Evolutionary conservation across 2,888 invertebrate genomes (phyloP).

Genomic region (Andrena haemorrhoa): DNA sequence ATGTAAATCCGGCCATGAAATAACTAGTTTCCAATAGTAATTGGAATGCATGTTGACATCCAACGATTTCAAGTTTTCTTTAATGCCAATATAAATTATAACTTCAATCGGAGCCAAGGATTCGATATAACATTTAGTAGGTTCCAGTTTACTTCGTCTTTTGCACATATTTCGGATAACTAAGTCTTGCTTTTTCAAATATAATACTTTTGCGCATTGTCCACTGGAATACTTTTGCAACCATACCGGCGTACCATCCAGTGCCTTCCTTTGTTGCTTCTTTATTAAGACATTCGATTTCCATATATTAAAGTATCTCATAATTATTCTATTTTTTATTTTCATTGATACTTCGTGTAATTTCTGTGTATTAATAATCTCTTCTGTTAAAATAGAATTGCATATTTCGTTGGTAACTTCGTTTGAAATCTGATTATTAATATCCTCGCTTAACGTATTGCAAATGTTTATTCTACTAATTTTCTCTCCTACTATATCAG

Average conservation of each 20-base stretch:
- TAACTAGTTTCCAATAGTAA: slow-evolving; percentile 88
- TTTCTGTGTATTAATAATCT: slow-evolving; percentile 80
- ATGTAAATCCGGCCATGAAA: slow-evolving; percentile 86
- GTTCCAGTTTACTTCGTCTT: slow-evolving; percentile 21
- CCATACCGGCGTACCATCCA: slow-evolving; percentile 87
- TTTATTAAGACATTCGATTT: slow-evolving; percentile 81
- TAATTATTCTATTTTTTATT: slow-evolving; percentile 80
- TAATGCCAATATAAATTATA: slow-evolving; percentile 85
- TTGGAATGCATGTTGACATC: slow-evolving; percentile 85
- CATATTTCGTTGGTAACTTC: slow-evolving; percentile 80
- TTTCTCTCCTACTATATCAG: slow-evolving; percentile 70
- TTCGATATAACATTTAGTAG: slow-evolving; percentile 17
- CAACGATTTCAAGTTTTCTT: slow-evolving; percentile 85
- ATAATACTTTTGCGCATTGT: slow-evolving; percentile 85
- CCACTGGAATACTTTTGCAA: slow-evolving; percentile 83
- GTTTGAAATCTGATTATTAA: slow-evolving; percentile 70
- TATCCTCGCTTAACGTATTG: slow-evolving; percentile 75
- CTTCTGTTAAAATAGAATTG: slow-evolving; percentile 80
- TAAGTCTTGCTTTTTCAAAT: slow-evolving; percentile 84
- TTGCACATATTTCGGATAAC: slow-evolving; percentile 80
- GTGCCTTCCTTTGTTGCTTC: slow-evolving; percentile 85
- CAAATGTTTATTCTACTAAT: slow-evolving; percentile 65
- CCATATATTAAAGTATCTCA: slow-evolving; percentile 85
- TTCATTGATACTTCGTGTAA: slow-evolving; percentile 83
- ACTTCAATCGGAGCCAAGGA: slow-evolving; percentile 84